These are phyloP conservation scores for Pristiophorus japonicus DNA, from an alignment of 2,113 vertebrate species.

Conservation along the genomic window DNA sequence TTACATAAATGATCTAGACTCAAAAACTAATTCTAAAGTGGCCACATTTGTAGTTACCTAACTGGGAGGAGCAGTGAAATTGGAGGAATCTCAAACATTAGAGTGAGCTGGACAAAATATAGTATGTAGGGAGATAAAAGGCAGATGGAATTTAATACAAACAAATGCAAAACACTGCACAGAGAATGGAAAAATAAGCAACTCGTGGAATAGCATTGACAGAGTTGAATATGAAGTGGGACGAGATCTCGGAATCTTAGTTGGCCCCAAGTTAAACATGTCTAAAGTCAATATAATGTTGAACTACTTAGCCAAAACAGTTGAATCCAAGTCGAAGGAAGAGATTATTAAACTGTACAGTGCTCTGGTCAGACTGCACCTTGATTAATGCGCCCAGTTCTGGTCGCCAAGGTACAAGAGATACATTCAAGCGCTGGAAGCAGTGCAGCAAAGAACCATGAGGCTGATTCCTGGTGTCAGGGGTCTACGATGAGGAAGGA, in stretches of 20 bases:
- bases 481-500: background rate
- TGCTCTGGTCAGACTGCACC: too few relatives aligned
- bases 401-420: background rate
- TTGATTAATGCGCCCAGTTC: too few relatives aligned
- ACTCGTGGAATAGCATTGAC: background rate
- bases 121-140: background rate
- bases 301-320: too few relatives aligned
- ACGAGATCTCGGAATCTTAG: too few relatives aligned
- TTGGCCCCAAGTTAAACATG: too few relatives aligned
- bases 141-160: background rate
- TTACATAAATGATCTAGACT: background rate
- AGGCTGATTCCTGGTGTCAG: background rate
- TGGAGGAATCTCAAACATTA: background rate
- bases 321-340: too few relatives aligned
- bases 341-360: too few relatives aligned
- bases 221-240: too few relatives aligned
- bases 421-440: background rate
- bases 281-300: too few relatives aligned
- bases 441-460: background rate
- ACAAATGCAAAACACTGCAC: background rate
- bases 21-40: background rate
- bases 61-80: background rate
- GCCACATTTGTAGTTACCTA: background rate
- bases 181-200: background rate
- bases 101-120: background rate